A percentile compares a stretch with the other conserved stretches of the same genome.
These are phyloP conservation scores for Vireo griseus DNA, from an alignment of 2,797 vertebrate genomes.

Conservation along the genomic window DNA sequence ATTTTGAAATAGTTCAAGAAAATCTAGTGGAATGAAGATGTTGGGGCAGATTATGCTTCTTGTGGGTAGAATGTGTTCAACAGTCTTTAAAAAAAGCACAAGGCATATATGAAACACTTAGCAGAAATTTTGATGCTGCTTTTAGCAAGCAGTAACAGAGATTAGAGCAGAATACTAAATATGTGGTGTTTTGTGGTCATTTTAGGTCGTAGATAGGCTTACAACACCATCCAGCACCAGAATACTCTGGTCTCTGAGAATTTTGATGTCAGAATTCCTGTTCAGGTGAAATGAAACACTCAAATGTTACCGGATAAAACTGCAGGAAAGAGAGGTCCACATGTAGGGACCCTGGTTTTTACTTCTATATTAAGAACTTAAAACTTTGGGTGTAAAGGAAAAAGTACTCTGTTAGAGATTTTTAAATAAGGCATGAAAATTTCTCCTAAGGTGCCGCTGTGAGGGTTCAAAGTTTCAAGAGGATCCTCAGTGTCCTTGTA, in stretches of 20 bases:
- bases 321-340: background rate
- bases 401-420: background rate
- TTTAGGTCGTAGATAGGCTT: background rate
- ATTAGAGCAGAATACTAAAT: background rate
- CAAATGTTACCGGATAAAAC: background rate
- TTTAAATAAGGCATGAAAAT: background rate
- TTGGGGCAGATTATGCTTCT: background rate
- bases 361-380: background rate
- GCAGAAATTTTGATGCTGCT: background rate
- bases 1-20: background rate
- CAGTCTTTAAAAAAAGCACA: background rate
- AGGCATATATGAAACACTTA: background rate
- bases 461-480: background rate
- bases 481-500: background rate
- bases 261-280: background rate
- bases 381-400: background rate
- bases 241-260: background rate
- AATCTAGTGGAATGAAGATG: background rate
- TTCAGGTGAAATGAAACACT: background rate
- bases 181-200: background rate
- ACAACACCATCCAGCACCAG: background rate
- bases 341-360: fast-evolving
- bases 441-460: background rate
- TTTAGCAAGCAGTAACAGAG: background rate
- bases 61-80: background rate